Evolutionary conservation across 2,888 invertebrate species (phyloP).

Genomic region (Tachystola acroxantha): DNA sequence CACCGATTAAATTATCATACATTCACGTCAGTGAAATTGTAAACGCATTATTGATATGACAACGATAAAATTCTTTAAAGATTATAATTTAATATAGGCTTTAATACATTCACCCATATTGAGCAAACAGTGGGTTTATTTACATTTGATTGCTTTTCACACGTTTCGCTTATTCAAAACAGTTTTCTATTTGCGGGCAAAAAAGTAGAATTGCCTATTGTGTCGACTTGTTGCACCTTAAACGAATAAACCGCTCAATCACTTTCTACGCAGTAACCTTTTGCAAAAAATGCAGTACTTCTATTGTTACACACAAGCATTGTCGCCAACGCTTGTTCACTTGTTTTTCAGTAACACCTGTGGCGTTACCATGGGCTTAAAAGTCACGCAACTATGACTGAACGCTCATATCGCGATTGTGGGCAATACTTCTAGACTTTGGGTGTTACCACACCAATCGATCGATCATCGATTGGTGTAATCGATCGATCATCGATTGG

Average conservation of each 20-base stretch:
- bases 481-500: too few species aligned
- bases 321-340: constrained; percentile 35
- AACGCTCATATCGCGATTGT: too few species aligned
- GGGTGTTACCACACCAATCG: too few species aligned
- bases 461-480: too few species aligned
- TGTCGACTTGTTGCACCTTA: constrained; percentile 15
- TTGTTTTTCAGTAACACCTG: constrained; percentile 40
- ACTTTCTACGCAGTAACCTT: constrained; percentile 44
- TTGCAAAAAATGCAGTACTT: constrained; percentile 30
- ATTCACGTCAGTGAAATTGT: neutral
- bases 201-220: constrained; percentile 6
- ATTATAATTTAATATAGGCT: neutral
- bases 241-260: constrained; percentile 36
- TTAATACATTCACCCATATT: neutral
- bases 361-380: constrained; percentile 23
- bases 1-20: neutral
- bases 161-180: neutral
- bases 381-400: constrained; percentile 19
- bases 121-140: neutral
- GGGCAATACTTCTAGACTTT: too few species aligned
- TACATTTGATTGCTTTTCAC: neutral
- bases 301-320: constrained; percentile 43
- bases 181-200: neutral
- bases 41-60: neutral
- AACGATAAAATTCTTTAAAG: neutral